Percentiles rank a stretch among this genome's conserved stretches.
Conservation (phyloP, 2,888 invertebrate genomes). For the Leucania comma region DNA sequence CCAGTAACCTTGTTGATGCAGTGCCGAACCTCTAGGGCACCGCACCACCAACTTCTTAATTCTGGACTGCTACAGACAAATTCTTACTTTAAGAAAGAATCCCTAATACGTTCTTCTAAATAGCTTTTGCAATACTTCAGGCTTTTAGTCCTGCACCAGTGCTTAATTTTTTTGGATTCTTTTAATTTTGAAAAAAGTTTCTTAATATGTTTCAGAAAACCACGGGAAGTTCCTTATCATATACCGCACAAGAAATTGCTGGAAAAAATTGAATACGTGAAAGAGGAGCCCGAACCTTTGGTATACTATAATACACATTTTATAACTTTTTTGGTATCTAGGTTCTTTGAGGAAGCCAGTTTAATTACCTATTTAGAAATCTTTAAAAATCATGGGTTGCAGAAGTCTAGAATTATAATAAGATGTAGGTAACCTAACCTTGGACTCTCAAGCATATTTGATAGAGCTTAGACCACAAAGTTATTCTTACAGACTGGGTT, state of each 20-base stretch:
- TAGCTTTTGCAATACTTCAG: neutral
- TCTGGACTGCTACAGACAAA: neutral
- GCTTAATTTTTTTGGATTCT: no score
- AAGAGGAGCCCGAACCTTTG: slow-evolving; percentile 90
- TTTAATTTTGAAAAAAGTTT: neutral
- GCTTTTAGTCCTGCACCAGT: no score
- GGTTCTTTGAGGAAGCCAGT: neutral
- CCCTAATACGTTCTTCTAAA: no score
- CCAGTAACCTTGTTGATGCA: neutral
- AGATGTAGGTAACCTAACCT: neutral
- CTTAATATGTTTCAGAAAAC: slow-evolving; percentile 72
- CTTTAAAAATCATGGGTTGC: neutral
- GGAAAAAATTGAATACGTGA: slow-evolving; percentile 91
- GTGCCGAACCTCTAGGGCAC: neutral
- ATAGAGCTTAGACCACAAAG: neutral
- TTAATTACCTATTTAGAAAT: neutral
- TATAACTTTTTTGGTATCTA: slow-evolving; percentile 9
- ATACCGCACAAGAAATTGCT: slow-evolving; percentile 91
- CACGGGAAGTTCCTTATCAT: slow-evolving; percentile 89
- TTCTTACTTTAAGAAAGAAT: neutral
- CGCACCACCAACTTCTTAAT: neutral
- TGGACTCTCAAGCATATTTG: neutral
- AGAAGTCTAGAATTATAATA: neutral
- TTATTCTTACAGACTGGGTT: slow-evolving; percentile 87
- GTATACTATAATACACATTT: slow-evolving; percentile 74